Base-by-base conservation (phyloP, 2,888 invertebrate species). In the Steinernema carpocapsae region DNA sequence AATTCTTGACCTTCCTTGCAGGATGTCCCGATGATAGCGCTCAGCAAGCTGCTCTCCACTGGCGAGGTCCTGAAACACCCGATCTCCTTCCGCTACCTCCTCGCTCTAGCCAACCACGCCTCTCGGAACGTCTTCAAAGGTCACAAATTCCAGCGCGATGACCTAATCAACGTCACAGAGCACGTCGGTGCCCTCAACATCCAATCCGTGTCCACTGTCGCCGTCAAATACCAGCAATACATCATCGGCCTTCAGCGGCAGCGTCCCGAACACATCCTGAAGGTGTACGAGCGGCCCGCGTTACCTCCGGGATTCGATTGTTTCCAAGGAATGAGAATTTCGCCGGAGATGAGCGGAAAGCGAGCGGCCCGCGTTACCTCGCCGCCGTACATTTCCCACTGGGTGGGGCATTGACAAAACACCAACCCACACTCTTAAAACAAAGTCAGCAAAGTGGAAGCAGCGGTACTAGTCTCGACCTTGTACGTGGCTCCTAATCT, bases 151-250 rank as follows among this genome's bases (percentile, higher is more conserved):
- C 64, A 64, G 29, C 29, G 64, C 29, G 64, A 64, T 1, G 64
- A 64, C 29, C 64, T 64, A 29, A 64, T 64, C 64, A 32, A 29
- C 17, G 64, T 64, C 26, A 64, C 64, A 7, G 64, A 64, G 64
- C 64, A 64, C 32, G 64, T 64, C 10, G 64, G 64, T 7, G 64
- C 64, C 17, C 64, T 64, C 14, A 64, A 32, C 19, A 64, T 64
- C 32, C 64, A 64, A 29, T 64, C 64, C 17, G 64, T 64, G 26
- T 64, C 32, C 32, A 64, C 64, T 17, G 64, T 64, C 32, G 64
- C 64, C 32, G 64, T 64, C 14, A 64, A 64, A n/a, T 64, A 64
- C 32, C 64, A 64, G 32, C 64, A 64, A 32, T 64, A 64, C 64
- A 64, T 64, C 64, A n/a, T 64, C 17, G 64, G 64, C 24, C 64